These are phyloP conservation scores for Drosophila athabasca DNA, from an alignment of 1,140 invertebrate species.

Conservation along the genomic window DNA sequence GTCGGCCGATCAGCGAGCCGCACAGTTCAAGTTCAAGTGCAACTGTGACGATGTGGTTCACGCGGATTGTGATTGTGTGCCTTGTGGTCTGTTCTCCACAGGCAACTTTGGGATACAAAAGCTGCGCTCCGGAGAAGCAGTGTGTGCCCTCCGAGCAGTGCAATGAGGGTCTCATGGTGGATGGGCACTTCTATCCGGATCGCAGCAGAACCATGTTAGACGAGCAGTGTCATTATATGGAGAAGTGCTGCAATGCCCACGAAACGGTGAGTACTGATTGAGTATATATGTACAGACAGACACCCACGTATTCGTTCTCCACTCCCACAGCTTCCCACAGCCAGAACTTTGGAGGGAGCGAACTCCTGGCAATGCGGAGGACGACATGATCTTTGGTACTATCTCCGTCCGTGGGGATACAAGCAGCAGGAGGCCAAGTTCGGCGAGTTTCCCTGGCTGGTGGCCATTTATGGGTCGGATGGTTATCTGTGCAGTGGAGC, in stretches of 20 bases:
- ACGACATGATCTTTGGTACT: conserved; percentile 48
- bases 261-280: conserved; percentile 33
- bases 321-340: conserved; percentile 9
- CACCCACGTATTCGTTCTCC: too few species aligned
- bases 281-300: too few species aligned
- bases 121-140: conserved; percentile 47
- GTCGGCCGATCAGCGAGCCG: neutral
- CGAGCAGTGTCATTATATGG: conserved; percentile 61
- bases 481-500: conserved; percentile 60
- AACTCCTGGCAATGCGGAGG: conserved; percentile 36
- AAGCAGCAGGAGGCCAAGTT: conserved; percentile 58
- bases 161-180: conserved; percentile 48
- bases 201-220: conserved; percentile 46
- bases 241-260: conserved; percentile 52
- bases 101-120: conserved; percentile 1
- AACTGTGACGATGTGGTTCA: conserved; percentile 5
- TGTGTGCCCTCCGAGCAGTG: conserved; percentile 59
- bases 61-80: neutral
- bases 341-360: neutral
- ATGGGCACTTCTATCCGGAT: conserved; percentile 59
- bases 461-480: conserved; percentile 34
- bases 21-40: conserved; percentile 40
- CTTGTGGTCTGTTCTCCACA: neutral
- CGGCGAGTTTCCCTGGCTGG: conserved; percentile 64
- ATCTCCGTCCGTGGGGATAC: conserved; percentile 50